A percentile compares a stretch with the other conserved stretches of the same genome.
Conservation (phyloP, 2,888 invertebrate species). For the Gasteruption jaculator region DNA sequence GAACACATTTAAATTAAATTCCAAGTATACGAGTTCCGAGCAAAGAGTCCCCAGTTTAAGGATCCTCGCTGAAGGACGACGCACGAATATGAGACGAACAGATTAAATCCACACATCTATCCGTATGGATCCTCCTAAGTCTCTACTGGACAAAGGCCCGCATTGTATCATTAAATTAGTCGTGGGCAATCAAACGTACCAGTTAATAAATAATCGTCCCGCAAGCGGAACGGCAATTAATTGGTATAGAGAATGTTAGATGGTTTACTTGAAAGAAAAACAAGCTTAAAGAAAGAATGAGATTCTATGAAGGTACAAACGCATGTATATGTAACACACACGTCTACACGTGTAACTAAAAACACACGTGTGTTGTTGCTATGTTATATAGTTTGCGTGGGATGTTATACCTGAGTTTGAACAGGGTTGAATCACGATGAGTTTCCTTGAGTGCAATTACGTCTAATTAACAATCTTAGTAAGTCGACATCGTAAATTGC, state of each 20-base stretch:
- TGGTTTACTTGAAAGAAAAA: background rate
- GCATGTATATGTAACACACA: too few species aligned
- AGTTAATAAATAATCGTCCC: slow-evolving; percentile 30
- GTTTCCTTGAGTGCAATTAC: slow-evolving; percentile 30
- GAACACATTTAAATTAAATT: too few species aligned
- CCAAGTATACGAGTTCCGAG: too few species aligned
- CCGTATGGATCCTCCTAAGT: too few species aligned
- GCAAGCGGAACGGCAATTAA: slow-evolving; percentile 29
- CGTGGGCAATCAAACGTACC: slow-evolving; percentile 35
- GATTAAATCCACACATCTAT: too few species aligned
- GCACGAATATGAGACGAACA: too few species aligned
- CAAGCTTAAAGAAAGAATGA: too few species aligned
- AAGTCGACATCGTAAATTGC: slow-evolving; percentile 20
- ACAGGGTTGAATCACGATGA: slow-evolving; percentile 30
- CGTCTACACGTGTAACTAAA: slow-evolving; percentile 19
- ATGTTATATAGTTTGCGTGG: too few species aligned
- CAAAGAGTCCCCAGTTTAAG: too few species aligned
- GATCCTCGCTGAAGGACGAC: too few species aligned
- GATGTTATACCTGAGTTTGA: slow-evolving; percentile 22
- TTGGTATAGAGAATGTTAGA: slow-evolving; percentile 25
- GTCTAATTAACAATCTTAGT: slow-evolving; percentile 31
- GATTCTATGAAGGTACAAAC: slow-evolving; percentile 18
- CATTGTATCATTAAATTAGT: slow-evolving; percentile 39
- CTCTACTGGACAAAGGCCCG: too few species aligned
- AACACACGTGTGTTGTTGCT: slow-evolving; percentile 15